Base-by-base conservation (phyloP, 2,797 vertebrate genomes). In the Phataginus tetradactyla region DNA sequence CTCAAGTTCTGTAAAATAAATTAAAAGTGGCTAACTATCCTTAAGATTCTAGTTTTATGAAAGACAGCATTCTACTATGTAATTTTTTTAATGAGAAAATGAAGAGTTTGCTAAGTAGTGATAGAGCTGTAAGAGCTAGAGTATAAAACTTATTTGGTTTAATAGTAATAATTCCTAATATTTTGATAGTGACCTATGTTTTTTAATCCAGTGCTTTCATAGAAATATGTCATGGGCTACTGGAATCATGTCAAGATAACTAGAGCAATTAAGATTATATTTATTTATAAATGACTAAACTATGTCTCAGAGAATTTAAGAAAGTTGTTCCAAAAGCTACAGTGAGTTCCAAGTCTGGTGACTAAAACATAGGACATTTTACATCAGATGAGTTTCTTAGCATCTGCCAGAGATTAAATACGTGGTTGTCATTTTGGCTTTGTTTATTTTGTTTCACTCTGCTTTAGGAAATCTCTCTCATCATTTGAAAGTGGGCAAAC, bases 1-100 rank as follows among this genome's bases (percentile, higher is more conserved):
- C 21, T 88, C 37, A 75, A 51, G 11, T 42, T 96, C 64, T 96
- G 18, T 86, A 78, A 53, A 90, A 83, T 81, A 93, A 94, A 84
- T 83, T 90, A 92, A 96, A 94, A 59, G 7, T 66, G 20, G 13
- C 23, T 94, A 81, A 86, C 17, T 80, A 86, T 66, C 75, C 51
- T 66, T 34, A 66, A 23, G 45, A 69, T 78, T 91, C 64, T 90
- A 78, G 2, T 75, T 90, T 69, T 21, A 32, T 63, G 74, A 93
- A 89, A 90, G 71, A 86, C 18, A 78, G 45, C 10, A 63, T 32
- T 75, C 34, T 86, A 23, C 34, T 45, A 45, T 1, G n/a, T 3
- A 88, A 4, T 32, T 49, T 83, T 68, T 69, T 93, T 57, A 81
- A 75, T 29, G 11, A 77, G n/a, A 79, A 94, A 90, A 83, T 79